Base-by-base conservation (phyloP, 2,797 vertebrate species). In the Chiloscyllium punctatum region DNA sequence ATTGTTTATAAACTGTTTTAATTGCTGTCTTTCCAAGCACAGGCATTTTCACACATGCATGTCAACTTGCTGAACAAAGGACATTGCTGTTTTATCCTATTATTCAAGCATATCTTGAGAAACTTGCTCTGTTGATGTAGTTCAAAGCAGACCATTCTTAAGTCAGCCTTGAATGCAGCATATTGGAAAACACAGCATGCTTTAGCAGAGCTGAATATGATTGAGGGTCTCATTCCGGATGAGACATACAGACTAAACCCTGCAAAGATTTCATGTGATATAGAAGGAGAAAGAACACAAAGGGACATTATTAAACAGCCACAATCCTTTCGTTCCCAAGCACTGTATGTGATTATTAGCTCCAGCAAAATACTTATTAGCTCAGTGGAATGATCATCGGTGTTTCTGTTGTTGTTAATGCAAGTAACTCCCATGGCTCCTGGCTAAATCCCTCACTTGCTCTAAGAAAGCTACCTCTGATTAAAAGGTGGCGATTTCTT, bases 181-280 rank as follows among this genome's bases (percentile, higher is more conserved):
- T 62, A 62, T 91, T 62, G 62, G 57, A 77, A 95, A 95, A 77
- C 72, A 57, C 71, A 74, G 94, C 94, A 77, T 72, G 72, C 71
- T 95, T 77, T 33, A 72, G 48, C 23, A 95, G 48, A 2, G 4
- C 48, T 95, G 94, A 74, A 77, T 77, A 77, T 77, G 94, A 74
- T n/a, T 53, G 94, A 57, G 48, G 69, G 48, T 33, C 42, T 53
- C 90, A 77, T 95, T 53, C 48, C 69, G 77, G 94, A 77, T 57
- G 94, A 91, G 88, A 91, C 53, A 18, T 25, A 57, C 23, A 77
- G 42, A 74, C 69, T 95, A 77, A 95, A 95, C 48, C 94, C 94
- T 74, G 94, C 71, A 95, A 95, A 74, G 71, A 95, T 95, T 95
- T 95, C 71, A 95, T 74, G 77, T 18, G 71, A 95, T 95, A 77